Base-by-base conservation (phyloP, 2,888 invertebrate genomes). In the Polyommatus iphigenia region DNA sequence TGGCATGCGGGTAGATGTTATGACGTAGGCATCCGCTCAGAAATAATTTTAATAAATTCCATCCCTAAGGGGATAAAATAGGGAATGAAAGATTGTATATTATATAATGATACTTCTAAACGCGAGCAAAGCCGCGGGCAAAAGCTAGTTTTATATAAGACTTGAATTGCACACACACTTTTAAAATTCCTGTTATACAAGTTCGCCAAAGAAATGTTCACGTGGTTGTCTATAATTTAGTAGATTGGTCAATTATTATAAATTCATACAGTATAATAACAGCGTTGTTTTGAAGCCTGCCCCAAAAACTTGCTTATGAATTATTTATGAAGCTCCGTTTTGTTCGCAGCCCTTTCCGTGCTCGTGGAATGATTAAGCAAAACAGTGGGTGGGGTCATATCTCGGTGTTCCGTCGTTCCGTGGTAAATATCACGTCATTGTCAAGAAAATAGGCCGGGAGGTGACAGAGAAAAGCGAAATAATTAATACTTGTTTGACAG, bases 271-370 rank as follows among this genome's bases (percentile, higher is more conserved):
- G 10, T 20, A 24, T 24, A 24, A 62, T 62, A 62, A 62, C 24
- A 24, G 62, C 24, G 4, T 62, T 24, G 62, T 62, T 62, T 13
- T 62, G 62, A 62, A 62, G 62, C 24, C 62, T 24, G 62, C 32
- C 50, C 57, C 29, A 76, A 67, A 54, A 76, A 78, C 59, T 80
- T 79, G 79, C 29, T 36, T 76, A 83, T 84, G 82, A 84, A 83
- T 83, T 81, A 84, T 83, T 83, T 72, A 83, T 84, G 80, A 83
- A 81, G 82, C 81, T 81, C 82, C 79, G 81, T 83, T 81, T 79
- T 79, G 79, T 78, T 77, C 77, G 76, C 72, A 24, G 50, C 72
- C 80, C 80, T 83, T 81, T 81, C 83, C 24, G 82, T 83, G 82
- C 83, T 84, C 82, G 83, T 82, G 78, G 82, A 82, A 83, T 82